phyloP scores from a whole-genome alignment of 1,140 invertebrate species.

The Venturia canescens region DNA sequence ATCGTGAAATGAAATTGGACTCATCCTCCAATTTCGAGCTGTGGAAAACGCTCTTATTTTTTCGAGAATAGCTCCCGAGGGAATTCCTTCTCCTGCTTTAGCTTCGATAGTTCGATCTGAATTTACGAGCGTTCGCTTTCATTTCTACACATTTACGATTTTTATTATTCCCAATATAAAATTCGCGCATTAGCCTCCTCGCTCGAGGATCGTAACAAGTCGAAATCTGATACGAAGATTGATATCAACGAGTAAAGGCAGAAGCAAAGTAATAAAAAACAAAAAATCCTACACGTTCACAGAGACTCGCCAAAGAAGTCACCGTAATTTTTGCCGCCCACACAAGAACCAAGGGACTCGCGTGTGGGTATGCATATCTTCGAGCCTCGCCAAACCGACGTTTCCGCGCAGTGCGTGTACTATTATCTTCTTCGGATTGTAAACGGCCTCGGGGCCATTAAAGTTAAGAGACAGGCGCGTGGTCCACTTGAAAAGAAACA shows the following conservation, averaged over 20 bases:
- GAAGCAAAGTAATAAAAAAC: background rate
- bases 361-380: background rate
- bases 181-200: background rate
- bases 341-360: background rate
- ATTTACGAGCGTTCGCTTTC: background rate
- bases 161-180: background rate
- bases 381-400: background rate
- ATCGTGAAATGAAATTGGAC: too few relatives aligned
- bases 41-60: too few relatives aligned
- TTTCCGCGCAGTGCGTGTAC: background rate
- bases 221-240: conserved; percentile 3
- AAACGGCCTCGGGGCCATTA: background rate
- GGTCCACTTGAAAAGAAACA: background rate
- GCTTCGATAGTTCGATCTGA: too few relatives aligned
- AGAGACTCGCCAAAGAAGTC: conserved; percentile 5
- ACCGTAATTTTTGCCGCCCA: background rate
- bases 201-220: background rate
- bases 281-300: background rate
- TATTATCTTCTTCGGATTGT: conserved; percentile 6
- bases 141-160: background rate
- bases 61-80: too few relatives aligned
- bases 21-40: too few relatives aligned
- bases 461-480: background rate
- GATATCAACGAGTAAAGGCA: background rate
- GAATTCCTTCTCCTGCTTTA: too few relatives aligned